Conservation (phyloP, 2,888 invertebrate species). For the Adelphocoris suturalis region DNA sequence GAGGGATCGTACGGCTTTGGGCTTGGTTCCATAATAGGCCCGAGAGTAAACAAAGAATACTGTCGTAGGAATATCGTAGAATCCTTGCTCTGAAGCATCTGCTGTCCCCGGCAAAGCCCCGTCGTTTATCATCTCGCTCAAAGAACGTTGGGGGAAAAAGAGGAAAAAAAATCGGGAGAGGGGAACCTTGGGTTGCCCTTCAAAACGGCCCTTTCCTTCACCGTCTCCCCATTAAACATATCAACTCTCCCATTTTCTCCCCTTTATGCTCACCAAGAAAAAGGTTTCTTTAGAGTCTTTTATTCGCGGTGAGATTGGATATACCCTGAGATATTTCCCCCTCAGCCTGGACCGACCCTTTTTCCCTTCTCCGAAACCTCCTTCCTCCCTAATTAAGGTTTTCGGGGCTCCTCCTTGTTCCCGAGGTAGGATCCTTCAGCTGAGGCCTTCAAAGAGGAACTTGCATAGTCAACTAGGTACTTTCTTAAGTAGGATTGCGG, state of each 20-base stretch:
- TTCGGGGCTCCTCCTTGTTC: background rate
- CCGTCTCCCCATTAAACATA: background rate
- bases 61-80: background rate
- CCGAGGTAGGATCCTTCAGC: background rate
- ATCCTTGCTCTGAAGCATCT: background rate
- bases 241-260: constrained; percentile 23
- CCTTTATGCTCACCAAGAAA: constrained; percentile 1
- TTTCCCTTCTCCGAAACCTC: background rate
- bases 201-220: constrained; percentile 2
- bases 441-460: constrained; percentile 2
- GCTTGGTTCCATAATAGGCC: constrained; percentile 43
- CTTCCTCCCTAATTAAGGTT: constrained; percentile 1
- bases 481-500: constrained; percentile 27
- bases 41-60: constrained; percentile 45
- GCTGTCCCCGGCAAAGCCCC: constrained; percentile 21
- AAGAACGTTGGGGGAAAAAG: background rate
- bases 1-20: background rate
- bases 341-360: background rate
- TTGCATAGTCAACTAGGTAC: constrained; percentile 34
- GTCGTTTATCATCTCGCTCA: constrained; percentile 21
- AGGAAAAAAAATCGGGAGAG: background rate
- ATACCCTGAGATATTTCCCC: constrained; percentile 8
- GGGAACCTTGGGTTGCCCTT: background rate
- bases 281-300: background rate
- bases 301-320: background rate